A percentile compares a stretch with the other conserved stretches of the same genome.
Conservation (phyloP, 1,140 invertebrate genomes). For the Aphelenchoides besseyi region DNA sequence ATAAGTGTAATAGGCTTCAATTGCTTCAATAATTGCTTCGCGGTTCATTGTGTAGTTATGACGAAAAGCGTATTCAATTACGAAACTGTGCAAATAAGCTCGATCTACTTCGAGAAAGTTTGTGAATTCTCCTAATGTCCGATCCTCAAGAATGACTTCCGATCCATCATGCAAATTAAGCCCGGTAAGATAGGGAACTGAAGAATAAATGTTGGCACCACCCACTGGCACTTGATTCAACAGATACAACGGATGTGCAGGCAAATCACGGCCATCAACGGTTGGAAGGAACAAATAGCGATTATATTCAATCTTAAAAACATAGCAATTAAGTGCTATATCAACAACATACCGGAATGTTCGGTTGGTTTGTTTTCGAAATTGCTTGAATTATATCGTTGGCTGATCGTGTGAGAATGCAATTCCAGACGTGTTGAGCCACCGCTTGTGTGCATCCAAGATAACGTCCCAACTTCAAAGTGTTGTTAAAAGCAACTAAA, state of each 20-base stretch:
- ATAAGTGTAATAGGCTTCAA: constrained; percentile 56
- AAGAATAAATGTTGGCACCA: constrained; percentile 39
- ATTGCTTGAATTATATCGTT: constrained; percentile 56
- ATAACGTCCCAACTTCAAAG: constrained; percentile 58
- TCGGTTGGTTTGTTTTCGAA: constrained; percentile 36
- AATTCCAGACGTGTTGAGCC: constrained; percentile 50
- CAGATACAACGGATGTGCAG: constrained; percentile 52
- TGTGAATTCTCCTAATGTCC: constrained; percentile 59
- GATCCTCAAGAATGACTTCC: constrained; percentile 57
- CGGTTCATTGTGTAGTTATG: constrained; percentile 63
- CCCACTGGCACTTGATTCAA: constrained; percentile 51
- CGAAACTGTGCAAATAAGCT: constrained; percentile 48
- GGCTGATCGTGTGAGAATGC: constrained; percentile 56
- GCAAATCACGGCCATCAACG: constrained; percentile 47
- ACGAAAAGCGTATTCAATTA: constrained; percentile 56
- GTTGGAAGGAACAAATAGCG: constrained; percentile 58
- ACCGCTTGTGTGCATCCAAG: constrained; percentile 54
- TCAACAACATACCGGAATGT: constrained; percentile 39
- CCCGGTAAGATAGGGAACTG: constrained; percentile 57
- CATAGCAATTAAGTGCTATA: constrained; percentile 8
- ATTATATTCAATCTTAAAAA: constrained; percentile 57
- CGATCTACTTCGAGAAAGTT: constrained; percentile 54
- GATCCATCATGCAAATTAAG: constrained; percentile 57
- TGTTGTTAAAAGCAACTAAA: constrained; percentile 61
- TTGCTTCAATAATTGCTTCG: constrained; percentile 60